Evolutionary conservation across 2,797 vertebrate genomes (phyloP).

Genomic region (Neosilurus mollespiculum): DNA sequence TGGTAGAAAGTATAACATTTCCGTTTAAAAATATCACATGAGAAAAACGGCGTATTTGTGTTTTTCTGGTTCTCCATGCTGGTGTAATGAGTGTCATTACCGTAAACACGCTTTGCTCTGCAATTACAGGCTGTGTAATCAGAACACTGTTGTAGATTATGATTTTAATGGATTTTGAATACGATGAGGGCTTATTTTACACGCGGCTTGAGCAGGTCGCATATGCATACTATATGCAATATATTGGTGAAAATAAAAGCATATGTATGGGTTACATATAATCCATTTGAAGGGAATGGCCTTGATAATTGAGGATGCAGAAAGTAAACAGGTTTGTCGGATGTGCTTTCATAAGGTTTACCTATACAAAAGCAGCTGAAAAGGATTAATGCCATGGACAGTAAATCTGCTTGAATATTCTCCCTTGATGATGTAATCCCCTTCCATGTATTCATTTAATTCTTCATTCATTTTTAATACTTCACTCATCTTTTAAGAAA

Average conservation of each 20-base stretch:
- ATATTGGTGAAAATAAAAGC: background rate
- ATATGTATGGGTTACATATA: background rate
- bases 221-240: background rate
- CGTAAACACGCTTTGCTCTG: conserved; percentile 25
- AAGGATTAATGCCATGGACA: background rate
- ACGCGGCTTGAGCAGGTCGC: background rate
- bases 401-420: background rate
- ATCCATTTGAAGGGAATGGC: background rate
- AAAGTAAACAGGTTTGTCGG: background rate
- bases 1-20: background rate
- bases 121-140: conserved; percentile 29
- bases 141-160: conserved; percentile 27
- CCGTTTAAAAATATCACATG: conserved; percentile 1
- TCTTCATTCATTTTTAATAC: background rate
- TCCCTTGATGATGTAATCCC: background rate
- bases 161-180: conserved; percentile 5
- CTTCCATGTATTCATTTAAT: background rate
- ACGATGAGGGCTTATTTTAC: background rate
- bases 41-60: background rate
- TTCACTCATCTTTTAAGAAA: background rate
- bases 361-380: background rate
- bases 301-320: background rate
- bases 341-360: background rate
- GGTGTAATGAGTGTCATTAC: conserved; percentile 27
- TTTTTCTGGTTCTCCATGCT: conserved; percentile 26